phyloP scores from a whole-genome alignment of 37 sponge, comb jelly and placozoan species.

The Cliona cf. orientalis region DNA sequence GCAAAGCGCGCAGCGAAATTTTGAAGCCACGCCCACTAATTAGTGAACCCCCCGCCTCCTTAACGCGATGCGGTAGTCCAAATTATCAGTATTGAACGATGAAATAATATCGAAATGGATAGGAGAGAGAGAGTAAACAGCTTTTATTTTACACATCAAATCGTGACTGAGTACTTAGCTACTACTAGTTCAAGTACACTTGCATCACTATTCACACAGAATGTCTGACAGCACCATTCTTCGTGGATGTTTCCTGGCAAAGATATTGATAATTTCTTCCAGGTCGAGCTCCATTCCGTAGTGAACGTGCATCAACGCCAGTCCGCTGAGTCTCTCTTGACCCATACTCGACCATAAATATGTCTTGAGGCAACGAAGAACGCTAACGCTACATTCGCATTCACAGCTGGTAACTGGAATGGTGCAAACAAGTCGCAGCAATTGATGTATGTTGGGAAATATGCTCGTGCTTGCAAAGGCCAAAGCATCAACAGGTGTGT shows the following conservation, averaged over 20 bases:
- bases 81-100: too few species aligned
- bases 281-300: slow-evolving; percentile 26
- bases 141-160: too few species aligned
- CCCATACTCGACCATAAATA: slow-evolving; percentile 47
- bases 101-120: too few species aligned
- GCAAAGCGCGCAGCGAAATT: too few species aligned
- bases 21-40: too few species aligned
- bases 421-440: slow-evolving; percentile 17
- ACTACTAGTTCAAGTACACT: too few species aligned
- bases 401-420: slow-evolving; percentile 54
- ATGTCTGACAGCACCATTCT: slow-evolving; percentile 16
- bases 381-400: slow-evolving; percentile 37
- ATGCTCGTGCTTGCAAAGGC: slow-evolving; percentile 19
- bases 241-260: slow-evolving; percentile 33
- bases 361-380: slow-evolving; percentile 48
- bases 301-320: slow-evolving; percentile 41
- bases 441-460: slow-evolving; percentile 34
- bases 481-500: slow-evolving; percentile 30
- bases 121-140: too few species aligned
- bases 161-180: too few species aligned
- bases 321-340: slow-evolving; percentile 47
- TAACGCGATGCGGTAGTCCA: too few species aligned
- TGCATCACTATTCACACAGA: slow-evolving; percentile 4
- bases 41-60: too few species aligned
- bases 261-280: slow-evolving; percentile 31